Evolutionary conservation across 2,888 invertebrate species (phyloP), one percentile per base, ranked within the genome.

Genomic region (Ctenicera cuprea): DNA sequence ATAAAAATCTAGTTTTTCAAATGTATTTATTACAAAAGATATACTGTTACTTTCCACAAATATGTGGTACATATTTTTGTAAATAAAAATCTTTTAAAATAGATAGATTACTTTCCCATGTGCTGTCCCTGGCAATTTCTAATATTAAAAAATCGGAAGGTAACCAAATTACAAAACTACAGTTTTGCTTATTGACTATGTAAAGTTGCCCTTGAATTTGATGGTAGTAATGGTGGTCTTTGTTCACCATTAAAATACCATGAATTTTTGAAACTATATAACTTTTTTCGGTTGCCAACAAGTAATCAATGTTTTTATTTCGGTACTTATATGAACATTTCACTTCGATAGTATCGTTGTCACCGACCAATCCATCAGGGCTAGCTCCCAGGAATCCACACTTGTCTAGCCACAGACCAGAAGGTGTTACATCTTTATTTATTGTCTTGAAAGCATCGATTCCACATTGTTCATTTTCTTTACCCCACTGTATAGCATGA

Each of bases 371-470:
- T 3, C 73, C 73, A 62, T 72, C 67, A 12, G 72, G 67, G 26
- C 62, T 72, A 18, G 61, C 62, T 11, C 67, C 67, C 12, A 67
- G n/a, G 59, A 38, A 72, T 30, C 72, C 72, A 48, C 62, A 67
- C 38, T 59, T 57, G 22, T 72, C 41, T 30, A 72, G 48, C 72
- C 67, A 67, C 4, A 71, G 33, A 7, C 65, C 71, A 14, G 43
- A 22, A 8, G 20, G 20, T 1, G 0, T 20, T 0, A 50, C 50
- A 11, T 1, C 11, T 50, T 7, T 4, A 26, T n/a, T n/a, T n/a
- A n/a, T n/a, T n/a, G n/a, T n/a, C n/a, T n/a, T n/a, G n/a, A 18
- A 50, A 50, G 3, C 11, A 3, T 26, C 16, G 8, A 50, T 8
- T 7, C 14, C 50, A 11, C 14, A 4, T 22, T 20, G 4, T 50